Evolutionary conservation across 2,888 invertebrate species (phyloP).

Genomic region (Hemicrepidius hirtus): DNA sequence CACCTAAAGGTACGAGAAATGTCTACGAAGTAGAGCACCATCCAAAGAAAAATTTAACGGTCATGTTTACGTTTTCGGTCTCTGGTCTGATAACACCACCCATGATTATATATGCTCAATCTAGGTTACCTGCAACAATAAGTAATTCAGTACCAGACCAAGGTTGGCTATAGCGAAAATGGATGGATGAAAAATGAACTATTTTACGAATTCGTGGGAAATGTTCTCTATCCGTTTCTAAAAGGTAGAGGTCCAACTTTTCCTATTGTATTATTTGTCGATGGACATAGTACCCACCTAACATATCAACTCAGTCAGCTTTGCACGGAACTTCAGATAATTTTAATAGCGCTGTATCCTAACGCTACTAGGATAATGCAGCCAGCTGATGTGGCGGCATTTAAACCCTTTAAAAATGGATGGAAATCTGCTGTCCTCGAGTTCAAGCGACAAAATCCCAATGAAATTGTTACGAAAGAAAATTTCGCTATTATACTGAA

Average conservation of each 20-base stretch:
- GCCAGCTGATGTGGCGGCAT: conserved; percentile 58
- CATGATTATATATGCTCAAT: no score
- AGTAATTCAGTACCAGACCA: background rate
- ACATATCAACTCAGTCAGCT: conserved; percentile 25
- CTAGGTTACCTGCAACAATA: no score
- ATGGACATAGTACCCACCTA: conserved; percentile 52
- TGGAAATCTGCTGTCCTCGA: conserved; percentile 60
- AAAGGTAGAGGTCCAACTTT: conserved; percentile 54
- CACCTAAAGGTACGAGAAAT: no score
- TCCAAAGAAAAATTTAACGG: no score
- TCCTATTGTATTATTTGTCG: conserved; percentile 65
- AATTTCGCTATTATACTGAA: conserved; percentile 22
- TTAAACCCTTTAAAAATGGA: conserved; percentile 54
- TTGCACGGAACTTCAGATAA: conserved; percentile 34
- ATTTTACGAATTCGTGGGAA: conserved; percentile 64
- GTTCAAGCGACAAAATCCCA: conserved; percentile 53
- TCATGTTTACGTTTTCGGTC: no score
- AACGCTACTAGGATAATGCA: no score
- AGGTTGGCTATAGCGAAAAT: conserved; percentile 37
- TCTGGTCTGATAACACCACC: no score
- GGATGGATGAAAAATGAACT: conserved; percentile 58
- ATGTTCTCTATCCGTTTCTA: conserved; percentile 62
- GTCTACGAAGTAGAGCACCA: no score
- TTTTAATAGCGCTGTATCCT: conserved; percentile 57
- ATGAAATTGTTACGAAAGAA: background rate